Evolutionary conservation across 2,113 vertebrate genomes (phyloP), one percentile per base, ranked within the genome.

Genomic region (Ammodytes marinus): DNA sequence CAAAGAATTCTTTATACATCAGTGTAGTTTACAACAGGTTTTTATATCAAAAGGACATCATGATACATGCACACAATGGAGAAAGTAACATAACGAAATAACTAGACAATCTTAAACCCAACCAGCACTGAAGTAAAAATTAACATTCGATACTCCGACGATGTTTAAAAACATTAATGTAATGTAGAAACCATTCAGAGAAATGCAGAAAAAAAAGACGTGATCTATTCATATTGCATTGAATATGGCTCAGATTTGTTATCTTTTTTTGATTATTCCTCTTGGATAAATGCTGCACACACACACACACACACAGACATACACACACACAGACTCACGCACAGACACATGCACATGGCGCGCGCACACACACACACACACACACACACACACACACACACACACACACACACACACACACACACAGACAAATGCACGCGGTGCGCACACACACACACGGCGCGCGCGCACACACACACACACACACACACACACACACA

Each of bases 181-280:
- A 94, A 95, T 95, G 94, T 95, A 94, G 27, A 27, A 93, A 94
- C 86, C 8, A 83, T 79, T 76, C 86, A 93, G 67, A 90, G 80
- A 91, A 93, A 93, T 91, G 88, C 91, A 93, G 88, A 87, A 77
- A 77, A 73, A 89, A 87, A 77, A 77, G 74, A 91, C 69, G 79
- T 90, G 76, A 81, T 89, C 82, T 83, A 93, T 87, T 95, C 93
- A 94, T 95, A 95, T 96, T 95, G 93, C 94, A 94, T 93, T 85
- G 88, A 95, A 91, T 93, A 92, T 95, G 94, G 93, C 95, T 96
- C 94, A 95, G 93, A 93, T 89, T 79, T 42, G 67, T 60, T 58
- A 71, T 63, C 27, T 27, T 27, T 27, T 27, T 27, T 27, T 27
- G 27, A 27, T 27, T 27, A 1, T 75, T 60, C 45, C 76, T 88